Base-by-base conservation (phyloP, 2,888 invertebrate species). In the Andrena camellia region DNA sequence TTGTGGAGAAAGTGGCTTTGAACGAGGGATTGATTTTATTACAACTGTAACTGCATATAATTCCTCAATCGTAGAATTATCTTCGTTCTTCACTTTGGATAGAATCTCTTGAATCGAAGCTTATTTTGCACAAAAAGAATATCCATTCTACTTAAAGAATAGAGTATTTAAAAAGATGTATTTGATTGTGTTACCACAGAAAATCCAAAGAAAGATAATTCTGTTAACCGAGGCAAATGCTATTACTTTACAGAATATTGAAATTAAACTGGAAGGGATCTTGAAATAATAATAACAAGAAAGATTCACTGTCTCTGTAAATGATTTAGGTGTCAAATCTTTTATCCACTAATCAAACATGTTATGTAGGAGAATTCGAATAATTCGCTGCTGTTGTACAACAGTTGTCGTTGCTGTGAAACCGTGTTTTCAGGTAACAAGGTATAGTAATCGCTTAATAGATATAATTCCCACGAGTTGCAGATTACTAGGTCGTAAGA, bases 351-450 rank as follows among this genome's bases (percentile, higher is more conserved):
- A 4, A 33, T 23, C 29, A 48, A 5, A 35, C 33, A 23, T 13
- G 5, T 35, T 20, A 8, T 6, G 8, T 6, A 26, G 59, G 17
- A 42, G 50, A 35, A 59, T 64, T 81, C 81, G 73, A 69, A 59
- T 57, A 80, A 81, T 63, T 35, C 8, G 48, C 50, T 26, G 23
- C 23, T 23, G 57, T 57, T 26, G 42, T 17, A 42, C 42, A 42
- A 17, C 42, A 35, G 17, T 7, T 13, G 4, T 54, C 7, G 33
- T 79, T 33, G 35, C 31, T 8, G 31, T 26, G 54, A 50, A 50
- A 59, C 29, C 62, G 20, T 29, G n/a, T 48, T 77, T 20, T 77
- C 71, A 71, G 76, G 50, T 76, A 83, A 88, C 68, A 35, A 54
- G 71, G 42, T 64, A 26, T 31, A 68, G 60, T 66, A 29, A 72